phyloP scores from a whole-genome alignment of 2,797 vertebrate species.

The Rhabdomys pumilio region DNA sequence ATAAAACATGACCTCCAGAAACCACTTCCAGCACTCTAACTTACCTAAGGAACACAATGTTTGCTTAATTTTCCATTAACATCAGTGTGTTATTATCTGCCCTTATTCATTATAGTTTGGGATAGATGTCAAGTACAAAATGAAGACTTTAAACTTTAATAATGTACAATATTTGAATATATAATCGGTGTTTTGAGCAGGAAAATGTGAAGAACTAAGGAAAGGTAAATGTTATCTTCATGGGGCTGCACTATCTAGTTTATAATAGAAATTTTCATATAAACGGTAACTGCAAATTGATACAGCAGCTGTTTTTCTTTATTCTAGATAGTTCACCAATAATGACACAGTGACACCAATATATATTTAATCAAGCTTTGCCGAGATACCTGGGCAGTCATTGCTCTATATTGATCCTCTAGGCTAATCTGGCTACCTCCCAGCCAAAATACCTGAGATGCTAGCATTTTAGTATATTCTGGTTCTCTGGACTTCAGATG shows the following conservation, averaged over 20 bases:
- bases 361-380: neutral
- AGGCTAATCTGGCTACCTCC: neutral
- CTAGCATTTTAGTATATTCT: neutral
- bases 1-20: too few species aligned
- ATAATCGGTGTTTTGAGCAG: neutral
- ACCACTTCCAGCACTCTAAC: neutral
- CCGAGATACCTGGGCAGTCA: neutral
- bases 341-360: neutral
- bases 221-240: neutral
- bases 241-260: rapidly evolving
- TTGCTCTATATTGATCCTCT: neutral
- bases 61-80: neutral
- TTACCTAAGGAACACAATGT: neutral
- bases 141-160: constrained; percentile 26
- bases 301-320: neutral
- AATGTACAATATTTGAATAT: constrained; percentile 26
- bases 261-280: neutral
- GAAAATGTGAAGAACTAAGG: neutral
- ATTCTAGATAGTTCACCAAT: neutral
- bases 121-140: neutral
- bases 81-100: neutral
- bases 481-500: neutral
- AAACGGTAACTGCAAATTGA: neutral
- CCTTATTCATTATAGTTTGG: neutral
- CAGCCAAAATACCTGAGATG: neutral